Evolutionary conservation across 2,888 invertebrate genomes (phyloP).

Genomic region (Diplolepis rosae): DNA sequence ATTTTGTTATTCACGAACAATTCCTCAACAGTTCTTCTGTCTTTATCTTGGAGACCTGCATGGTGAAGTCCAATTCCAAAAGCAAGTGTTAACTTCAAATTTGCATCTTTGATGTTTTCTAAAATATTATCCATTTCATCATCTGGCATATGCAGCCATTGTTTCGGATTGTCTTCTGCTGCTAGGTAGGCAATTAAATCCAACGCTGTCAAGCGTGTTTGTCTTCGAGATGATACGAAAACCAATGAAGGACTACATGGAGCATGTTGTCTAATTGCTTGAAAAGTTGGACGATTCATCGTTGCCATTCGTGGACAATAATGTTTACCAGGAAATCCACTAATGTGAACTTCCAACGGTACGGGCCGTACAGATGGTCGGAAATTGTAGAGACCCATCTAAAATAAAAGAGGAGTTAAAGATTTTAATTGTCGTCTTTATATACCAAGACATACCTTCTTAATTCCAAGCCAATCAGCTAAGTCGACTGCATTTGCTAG

Average conservation of each 20-base stretch:
- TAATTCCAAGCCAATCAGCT: conserved; percentile 96
- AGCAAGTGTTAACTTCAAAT: conserved; percentile 92
- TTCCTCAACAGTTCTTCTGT: conserved; percentile 93
- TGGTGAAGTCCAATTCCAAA: conserved; percentile 99
- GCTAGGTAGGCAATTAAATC: conserved; percentile 94
- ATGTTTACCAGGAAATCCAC: conserved; percentile 97
- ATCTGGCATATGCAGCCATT: conserved; percentile 93
- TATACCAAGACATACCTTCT: conserved; percentile 69
- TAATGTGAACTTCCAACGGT: conserved; percentile 94
- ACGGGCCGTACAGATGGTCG: conserved; percentile 98
- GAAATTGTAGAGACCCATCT: conserved; percentile 96
- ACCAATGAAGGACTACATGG: conserved; percentile 93
- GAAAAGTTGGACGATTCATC: conserved; percentile 99
- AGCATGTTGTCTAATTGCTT: conserved; percentile 94
- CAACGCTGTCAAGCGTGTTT: conserved; percentile 96
- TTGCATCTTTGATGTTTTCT: conserved; percentile 85
- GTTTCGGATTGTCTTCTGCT: conserved; percentile 93
- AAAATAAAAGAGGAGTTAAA: conserved; percentile 33
- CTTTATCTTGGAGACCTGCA: conserved; percentile 95
- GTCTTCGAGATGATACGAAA: conserved; percentile 96
- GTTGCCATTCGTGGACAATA: conserved; percentile 99
- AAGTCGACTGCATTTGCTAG: conserved; percentile 97
- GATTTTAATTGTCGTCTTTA: too few species aligned
- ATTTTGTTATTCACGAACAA: conserved; percentile 96
- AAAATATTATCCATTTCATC: conserved; percentile 87